Percentiles rank a stretch among this genome's conserved stretches.
Conservation (phyloP, 2,113 vertebrate species). For the Limnothrissa miodon region DNA sequence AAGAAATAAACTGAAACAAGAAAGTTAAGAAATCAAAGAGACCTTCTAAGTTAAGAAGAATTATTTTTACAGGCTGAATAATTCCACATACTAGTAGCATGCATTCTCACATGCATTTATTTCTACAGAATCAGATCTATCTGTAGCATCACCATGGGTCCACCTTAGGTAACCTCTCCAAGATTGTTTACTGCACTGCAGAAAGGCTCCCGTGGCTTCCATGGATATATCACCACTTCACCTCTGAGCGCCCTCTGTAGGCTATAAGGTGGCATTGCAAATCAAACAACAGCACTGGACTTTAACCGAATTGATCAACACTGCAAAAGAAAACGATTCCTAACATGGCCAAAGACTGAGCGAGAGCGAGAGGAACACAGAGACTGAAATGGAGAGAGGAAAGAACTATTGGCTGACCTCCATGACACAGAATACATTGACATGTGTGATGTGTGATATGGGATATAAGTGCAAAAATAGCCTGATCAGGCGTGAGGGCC, state of each 20-base stretch:
- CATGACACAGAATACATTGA: not conserved
- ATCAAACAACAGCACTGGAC: not conserved
- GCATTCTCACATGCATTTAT: not conserved
- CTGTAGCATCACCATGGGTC: not conserved
- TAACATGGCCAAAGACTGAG: constrained; percentile 4
- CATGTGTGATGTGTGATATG: not conserved
- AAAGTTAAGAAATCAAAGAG: no score
- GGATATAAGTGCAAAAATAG: not conserved
- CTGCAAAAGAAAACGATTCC: not conserved
- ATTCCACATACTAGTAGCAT: not conserved
- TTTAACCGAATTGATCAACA: not conserved
- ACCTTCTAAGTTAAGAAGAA: no score
- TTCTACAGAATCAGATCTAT: not conserved
- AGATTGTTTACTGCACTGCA: not conserved
- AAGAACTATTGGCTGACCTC: not conserved
- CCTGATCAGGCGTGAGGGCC: not conserved
- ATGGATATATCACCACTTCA: not conserved
- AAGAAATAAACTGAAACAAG: no score
- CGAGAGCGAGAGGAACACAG: not conserved
- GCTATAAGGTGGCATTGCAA: not conserved
- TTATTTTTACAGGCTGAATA: not conserved
- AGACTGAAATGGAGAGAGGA: not conserved
- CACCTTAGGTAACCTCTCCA: not conserved
- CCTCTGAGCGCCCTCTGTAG: not conserved
- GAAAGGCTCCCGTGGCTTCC: not conserved